Percentiles rank a stretch among this genome's conserved stretches.
These are phyloP conservation scores for Parascotia fuliginaria DNA, from an alignment of 2,888 invertebrate genomes.

Conservation along the genomic window DNA sequence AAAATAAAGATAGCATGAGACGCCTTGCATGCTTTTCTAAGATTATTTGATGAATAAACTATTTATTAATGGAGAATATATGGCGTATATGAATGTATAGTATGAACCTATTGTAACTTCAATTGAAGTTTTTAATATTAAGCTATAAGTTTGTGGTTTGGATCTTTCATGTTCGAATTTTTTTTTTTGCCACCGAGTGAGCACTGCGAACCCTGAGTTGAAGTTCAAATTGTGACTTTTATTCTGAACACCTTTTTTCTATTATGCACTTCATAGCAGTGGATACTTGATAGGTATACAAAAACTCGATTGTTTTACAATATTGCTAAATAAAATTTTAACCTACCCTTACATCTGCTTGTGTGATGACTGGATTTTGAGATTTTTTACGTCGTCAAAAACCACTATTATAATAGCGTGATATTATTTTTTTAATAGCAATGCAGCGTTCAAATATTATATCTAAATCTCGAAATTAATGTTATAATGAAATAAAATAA, in stretches of 20 bases:
- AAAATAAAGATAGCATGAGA: neutral
- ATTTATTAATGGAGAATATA: neutral
- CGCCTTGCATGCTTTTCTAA: neutral
- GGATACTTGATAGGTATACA: too few species aligned
- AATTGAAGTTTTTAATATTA: constrained; percentile 17
- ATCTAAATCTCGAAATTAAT: neutral
- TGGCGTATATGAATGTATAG: neutral
- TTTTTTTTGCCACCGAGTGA: neutral
- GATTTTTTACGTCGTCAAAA: too few species aligned
- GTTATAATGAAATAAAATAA: constrained; percentile 1
- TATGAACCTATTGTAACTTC: neutral
- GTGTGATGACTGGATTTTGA: too few species aligned
- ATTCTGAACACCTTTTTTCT: too few species aligned
- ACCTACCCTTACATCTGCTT: too few species aligned
- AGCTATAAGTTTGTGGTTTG: constrained; percentile 1
- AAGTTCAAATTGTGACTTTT: too few species aligned
- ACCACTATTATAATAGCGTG: neutral
- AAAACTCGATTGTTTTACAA: too few species aligned
- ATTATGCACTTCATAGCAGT: too few species aligned
- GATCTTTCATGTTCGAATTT: neutral
- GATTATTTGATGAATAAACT: neutral
- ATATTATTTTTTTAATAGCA: neutral
- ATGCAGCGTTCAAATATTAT: neutral
- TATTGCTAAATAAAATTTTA: too few species aligned
- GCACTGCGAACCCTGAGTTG: too few species aligned